phyloP scores from a whole-genome alignment of 2,113 vertebrate genomes.

The Cyanoderma ruficeps region DNA sequence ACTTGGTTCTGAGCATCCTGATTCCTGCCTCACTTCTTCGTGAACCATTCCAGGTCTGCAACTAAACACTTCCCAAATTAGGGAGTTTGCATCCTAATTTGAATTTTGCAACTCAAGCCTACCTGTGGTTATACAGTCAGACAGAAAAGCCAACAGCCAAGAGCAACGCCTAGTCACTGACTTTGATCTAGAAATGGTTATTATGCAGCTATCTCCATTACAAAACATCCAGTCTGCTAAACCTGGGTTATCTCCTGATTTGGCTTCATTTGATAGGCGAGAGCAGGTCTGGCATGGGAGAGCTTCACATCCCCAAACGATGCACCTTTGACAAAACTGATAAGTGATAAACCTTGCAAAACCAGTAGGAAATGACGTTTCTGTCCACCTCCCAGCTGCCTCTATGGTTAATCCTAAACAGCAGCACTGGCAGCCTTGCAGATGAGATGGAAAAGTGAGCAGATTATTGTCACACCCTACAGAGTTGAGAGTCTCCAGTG shows the following conservation, averaged over 20 bases:
- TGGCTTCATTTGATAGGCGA: constrained; percentile 21
- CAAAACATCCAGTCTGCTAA: constrained; percentile 60
- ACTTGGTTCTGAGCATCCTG: not conserved
- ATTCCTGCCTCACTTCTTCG: not conserved
- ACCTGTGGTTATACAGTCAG: constrained; percentile 51
- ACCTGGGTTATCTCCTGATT: constrained; percentile 46
- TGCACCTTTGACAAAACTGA: constrained; percentile 13
- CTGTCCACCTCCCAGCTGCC: not conserved
- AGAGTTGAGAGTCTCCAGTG: not conserved
- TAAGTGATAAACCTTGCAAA: constrained; percentile 38
- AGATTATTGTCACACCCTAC: not conserved
- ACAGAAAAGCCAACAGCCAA: constrained; percentile 41
- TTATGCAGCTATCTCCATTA: constrained; percentile 63
- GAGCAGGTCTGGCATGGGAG: constrained; percentile 24
- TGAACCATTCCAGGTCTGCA: not conserved
- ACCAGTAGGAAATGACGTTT: not conserved
- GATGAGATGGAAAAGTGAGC: not conserved
- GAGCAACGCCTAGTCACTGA: constrained; percentile 36
- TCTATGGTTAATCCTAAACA: not conserved
- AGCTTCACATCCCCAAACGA: not conserved
- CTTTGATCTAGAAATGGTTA: constrained; percentile 68
- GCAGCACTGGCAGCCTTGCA: not conserved
- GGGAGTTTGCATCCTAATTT: constrained; percentile 16
- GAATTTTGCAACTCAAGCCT: constrained; percentile 56
- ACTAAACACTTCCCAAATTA: constrained; percentile 4